Evolutionary conservation across 2,113 vertebrate species (phyloP).

Genomic region (Gobius niger): DNA sequence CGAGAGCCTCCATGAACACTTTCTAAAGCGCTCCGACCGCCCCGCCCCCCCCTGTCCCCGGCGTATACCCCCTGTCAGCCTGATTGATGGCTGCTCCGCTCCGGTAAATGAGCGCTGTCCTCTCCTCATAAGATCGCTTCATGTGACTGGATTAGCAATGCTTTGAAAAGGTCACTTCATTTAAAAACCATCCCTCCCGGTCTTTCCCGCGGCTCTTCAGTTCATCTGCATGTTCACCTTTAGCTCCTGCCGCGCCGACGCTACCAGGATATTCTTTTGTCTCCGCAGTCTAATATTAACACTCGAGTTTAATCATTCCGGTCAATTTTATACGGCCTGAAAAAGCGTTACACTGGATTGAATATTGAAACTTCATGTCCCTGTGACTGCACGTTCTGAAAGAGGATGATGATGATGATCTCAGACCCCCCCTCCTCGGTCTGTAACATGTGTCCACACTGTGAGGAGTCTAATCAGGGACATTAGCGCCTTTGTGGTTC

Average conservation of each 20-base stretch:
- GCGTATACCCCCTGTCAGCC: conserved; percentile 63
- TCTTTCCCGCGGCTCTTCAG: conserved; percentile 53
- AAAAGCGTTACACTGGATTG: no score
- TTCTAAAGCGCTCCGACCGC: conserved; percentile 21
- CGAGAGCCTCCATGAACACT: no score
- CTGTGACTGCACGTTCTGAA: no score
- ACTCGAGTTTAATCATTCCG: no score
- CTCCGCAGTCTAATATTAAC: no score
- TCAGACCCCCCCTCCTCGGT: conserved; percentile 16
- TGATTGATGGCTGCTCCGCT: conserved; percentile 75
- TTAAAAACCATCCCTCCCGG: conserved; percentile 56
- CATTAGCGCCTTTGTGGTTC: conserved; percentile 62
- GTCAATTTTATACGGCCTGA: no score
- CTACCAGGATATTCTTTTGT: no score
- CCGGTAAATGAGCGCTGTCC: conserved; percentile 71
- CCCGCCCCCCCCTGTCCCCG: conserved; percentile 50
- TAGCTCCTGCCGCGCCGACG: not conserved
- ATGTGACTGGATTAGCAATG: conserved; percentile 76
- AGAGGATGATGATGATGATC: no score
- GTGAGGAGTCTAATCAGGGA: conserved; percentile 61
- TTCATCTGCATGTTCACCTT: conserved; percentile 23
- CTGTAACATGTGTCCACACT: conserved; percentile 57
- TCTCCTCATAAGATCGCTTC: conserved; percentile 72
- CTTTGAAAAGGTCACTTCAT: conserved; percentile 74
- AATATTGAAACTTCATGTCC: no score